A percentile compares a stretch with the other conserved stretches of the same genome.
Evolutionary conservation across 2,888 invertebrate genomes (phyloP).

Genomic region (Nemapogon koenigi): DNA sequence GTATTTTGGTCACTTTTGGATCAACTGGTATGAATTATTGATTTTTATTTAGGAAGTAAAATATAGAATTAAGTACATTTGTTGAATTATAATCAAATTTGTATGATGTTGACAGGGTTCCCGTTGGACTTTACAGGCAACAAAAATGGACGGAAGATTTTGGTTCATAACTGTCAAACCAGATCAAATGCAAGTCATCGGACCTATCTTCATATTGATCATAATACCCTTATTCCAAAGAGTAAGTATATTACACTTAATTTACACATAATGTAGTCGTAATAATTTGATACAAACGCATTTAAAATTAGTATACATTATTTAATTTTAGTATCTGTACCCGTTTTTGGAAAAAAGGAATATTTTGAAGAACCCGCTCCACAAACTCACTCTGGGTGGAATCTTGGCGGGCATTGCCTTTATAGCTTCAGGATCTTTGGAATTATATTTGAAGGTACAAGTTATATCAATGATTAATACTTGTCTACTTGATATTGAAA

Average conservation of each 20-base stretch:
- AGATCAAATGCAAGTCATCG: conserved; percentile 86
- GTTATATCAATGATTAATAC: background rate
- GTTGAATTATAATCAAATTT: too few relatives aligned
- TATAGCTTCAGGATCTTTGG: conserved; percentile 75
- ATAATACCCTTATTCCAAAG: conserved; percentile 76
- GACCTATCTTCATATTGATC: conserved; percentile 74
- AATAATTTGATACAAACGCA: background rate
- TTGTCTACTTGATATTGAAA: too few relatives aligned
- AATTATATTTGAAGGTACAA: conserved; percentile 69
- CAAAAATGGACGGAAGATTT: conserved; percentile 75
- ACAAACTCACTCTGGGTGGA: conserved; percentile 80
- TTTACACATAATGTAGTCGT: background rate
- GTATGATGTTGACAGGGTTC: conserved; percentile 61
- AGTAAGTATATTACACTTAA: conserved; percentile 53
- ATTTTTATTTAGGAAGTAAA: too few relatives aligned
- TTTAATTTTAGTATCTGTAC: conserved; percentile 62
- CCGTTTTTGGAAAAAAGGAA: conserved; percentile 69
- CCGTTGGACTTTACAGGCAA: conserved; percentile 82
- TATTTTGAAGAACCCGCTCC: conserved; percentile 72
- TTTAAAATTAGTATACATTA: background rate
- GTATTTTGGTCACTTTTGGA: conserved; percentile 95
- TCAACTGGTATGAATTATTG: conserved; percentile 78
- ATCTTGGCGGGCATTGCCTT: conserved; percentile 78
- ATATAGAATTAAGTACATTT: too few relatives aligned
- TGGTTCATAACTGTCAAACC: conserved; percentile 72